Evolutionary conservation across 1,140 invertebrate species (phyloP).

Genomic region (Drosophila virilis): DNA sequence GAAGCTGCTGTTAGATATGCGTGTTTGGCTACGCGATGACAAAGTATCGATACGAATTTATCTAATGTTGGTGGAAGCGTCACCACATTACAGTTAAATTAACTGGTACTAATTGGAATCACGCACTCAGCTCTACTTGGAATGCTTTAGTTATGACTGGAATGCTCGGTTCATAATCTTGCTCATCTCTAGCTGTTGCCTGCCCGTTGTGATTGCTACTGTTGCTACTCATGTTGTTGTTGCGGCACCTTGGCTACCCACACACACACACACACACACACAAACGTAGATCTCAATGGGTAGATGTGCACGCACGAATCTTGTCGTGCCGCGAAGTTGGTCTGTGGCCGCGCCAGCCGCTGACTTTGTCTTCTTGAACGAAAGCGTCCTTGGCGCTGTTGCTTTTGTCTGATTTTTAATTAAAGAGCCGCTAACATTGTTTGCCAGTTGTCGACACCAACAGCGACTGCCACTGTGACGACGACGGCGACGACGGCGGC

Average conservation of each 20-base stretch:
- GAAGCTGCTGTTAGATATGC: constrained; percentile 34
- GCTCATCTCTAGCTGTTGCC: constrained; percentile 28
- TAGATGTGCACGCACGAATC: constrained; percentile 42
- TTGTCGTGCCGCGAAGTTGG: constrained; percentile 24
- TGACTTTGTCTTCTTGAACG: constrained; percentile 44
- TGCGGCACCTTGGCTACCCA: constrained; percentile 57
- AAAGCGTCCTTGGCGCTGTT: constrained; percentile 67
- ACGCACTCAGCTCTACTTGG: neutral
- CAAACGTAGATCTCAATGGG: constrained; percentile 6
- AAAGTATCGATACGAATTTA: constrained; percentile 6
- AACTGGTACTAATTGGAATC: no score
- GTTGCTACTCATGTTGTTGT: constrained; percentile 19
- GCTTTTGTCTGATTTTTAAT: constrained; percentile 76
- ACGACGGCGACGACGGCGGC: neutral
- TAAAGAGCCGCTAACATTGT: constrained; percentile 68
- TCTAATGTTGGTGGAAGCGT: neutral
- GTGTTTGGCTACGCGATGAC: constrained; percentile 1
- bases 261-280: constrained; percentile 31
- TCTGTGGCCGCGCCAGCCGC: neutral
- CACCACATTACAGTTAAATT: no score
- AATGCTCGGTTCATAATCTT: constrained; percentile 9
- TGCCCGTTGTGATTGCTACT: constrained; percentile 39
- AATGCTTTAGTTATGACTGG: constrained; percentile 10
- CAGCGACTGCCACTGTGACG: neutral
- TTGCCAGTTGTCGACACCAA: constrained; percentile 19